Conservation (phyloP, 2,797 vertebrate genomes). For the Micropoecilia bifurca region DNA sequence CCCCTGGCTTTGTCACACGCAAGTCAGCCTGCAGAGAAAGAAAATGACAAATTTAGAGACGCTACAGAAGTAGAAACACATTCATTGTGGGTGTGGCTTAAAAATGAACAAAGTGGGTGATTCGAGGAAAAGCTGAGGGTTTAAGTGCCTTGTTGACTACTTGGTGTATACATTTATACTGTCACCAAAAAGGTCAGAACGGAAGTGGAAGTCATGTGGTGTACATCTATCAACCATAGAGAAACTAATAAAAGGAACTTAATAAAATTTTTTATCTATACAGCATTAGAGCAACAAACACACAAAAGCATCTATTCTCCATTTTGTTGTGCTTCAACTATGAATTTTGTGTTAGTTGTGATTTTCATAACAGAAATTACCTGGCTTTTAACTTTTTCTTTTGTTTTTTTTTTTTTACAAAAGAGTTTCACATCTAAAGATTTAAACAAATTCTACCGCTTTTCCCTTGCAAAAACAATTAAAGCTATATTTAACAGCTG, state of each 20-base stretch:
- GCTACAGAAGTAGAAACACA: neutral
- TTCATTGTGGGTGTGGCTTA: neutral
- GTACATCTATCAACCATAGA: neutral
- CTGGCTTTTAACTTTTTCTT: neutral
- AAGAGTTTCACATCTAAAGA: neutral
- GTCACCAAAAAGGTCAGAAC: constrained; percentile 24
- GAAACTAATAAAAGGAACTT: neutral
- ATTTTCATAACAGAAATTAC: neutral
- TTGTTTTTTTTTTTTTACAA: neutral
- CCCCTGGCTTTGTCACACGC: constrained; percentile 42
- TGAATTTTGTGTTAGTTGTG: neutral
- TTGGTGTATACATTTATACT: neutral
- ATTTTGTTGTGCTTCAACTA: neutral
- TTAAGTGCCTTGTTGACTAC: constrained; percentile 1
- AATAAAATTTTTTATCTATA: neutral
- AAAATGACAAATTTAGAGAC: constrained; percentile 1
- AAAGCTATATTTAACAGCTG: neutral
- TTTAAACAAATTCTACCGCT: neutral
- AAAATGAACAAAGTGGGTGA: neutral
- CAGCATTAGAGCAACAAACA: constrained; percentile 8
- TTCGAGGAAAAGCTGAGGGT: neutral
- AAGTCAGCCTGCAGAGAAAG: constrained; percentile 53
- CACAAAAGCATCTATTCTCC: neutral
- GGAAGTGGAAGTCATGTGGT: constrained; percentile 60
- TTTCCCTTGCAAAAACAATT: neutral